A percentile compares a stretch with the other conserved stretches of the same genome.
phyloP scores from a whole-genome alignment of 2,888 invertebrate genomes.

The Thalpophila matura region DNA sequence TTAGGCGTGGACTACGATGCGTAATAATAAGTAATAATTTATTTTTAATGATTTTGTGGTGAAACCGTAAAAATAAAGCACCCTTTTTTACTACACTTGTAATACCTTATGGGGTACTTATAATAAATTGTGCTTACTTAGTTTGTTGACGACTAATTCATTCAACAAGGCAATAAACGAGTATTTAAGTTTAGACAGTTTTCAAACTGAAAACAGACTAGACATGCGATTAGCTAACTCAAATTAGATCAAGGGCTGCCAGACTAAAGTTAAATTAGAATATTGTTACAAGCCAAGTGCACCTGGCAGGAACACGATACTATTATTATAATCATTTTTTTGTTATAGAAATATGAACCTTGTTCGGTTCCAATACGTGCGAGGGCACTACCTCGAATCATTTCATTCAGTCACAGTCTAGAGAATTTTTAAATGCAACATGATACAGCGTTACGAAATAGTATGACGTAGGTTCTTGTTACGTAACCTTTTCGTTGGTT shows the following conservation, averaged over 20 bases:
- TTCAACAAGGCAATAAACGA: conserved; percentile 39
- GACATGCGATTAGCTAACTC: conserved; percentile 58
- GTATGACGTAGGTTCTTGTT: conserved; percentile 47
- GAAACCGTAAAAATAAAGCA: background rate
- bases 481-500: conserved; percentile 22
- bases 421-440: conserved; percentile 36
- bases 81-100: too few species aligned
- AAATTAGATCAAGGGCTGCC: conserved; percentile 84
- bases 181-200: conserved; percentile 50
- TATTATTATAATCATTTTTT: conserved; percentile 77
- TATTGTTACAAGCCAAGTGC: conserved; percentile 84
- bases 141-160: conserved; percentile 9
- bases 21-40: too few species aligned
- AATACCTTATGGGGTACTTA: background rate
- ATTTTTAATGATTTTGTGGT: background rate
- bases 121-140: background rate
- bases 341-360: conserved; percentile 71
- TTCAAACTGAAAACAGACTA: conserved; percentile 51
- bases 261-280: conserved; percentile 83
- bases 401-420: conserved; percentile 59
- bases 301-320: conserved; percentile 81
- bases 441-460: conserved; percentile 38
- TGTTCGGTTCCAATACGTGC: conserved; percentile 59
- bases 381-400: conserved; percentile 13
- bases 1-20: too few species aligned